Conservation (phyloP, 2,888 invertebrate species). For the Latrodectus elegans region DNA sequence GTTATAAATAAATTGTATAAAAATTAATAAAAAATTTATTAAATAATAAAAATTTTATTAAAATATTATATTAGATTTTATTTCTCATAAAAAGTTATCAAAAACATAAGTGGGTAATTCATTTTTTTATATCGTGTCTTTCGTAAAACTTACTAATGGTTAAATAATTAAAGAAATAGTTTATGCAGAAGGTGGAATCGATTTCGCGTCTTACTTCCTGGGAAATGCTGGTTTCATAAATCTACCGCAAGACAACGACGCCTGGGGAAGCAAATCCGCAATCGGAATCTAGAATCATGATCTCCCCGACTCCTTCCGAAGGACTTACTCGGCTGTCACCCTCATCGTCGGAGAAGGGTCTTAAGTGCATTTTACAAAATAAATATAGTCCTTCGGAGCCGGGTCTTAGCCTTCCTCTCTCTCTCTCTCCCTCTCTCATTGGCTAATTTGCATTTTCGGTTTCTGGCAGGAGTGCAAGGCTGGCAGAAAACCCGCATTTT, state of each 20-base stretch:
- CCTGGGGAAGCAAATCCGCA: not conserved
- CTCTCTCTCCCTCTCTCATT: not conserved
- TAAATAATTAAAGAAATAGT: not conserved
- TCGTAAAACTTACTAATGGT: too few species aligned
- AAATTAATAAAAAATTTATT: too few species aligned
- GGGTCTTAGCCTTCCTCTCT: not conserved
- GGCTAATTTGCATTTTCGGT: constrained; percentile 57
- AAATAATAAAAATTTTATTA: too few species aligned
- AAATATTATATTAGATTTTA: too few species aligned
- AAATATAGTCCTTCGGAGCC: constrained; percentile 9
- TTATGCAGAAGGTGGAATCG: not conserved
- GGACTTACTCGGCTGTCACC: not conserved
- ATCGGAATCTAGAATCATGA: constrained; percentile 22
- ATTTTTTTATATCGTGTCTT: too few species aligned
- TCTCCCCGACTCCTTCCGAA: not conserved
- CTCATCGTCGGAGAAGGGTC: not conserved
- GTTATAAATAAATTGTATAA: too few species aligned
- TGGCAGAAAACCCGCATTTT: constrained; percentile 30
- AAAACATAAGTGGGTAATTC: too few species aligned
- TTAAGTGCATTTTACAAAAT: constrained; percentile 19
- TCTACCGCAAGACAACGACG: too few species aligned
- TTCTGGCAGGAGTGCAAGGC: not conserved
- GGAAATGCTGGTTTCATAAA: too few species aligned
- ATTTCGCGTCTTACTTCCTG: not conserved
- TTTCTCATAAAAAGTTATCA: too few species aligned